A percentile compares a stretch with the other conserved stretches of the same genome.
phyloP scores from a whole-genome alignment of 2,888 invertebrate species.

The Eupithecia tripunctaria region DNA sequence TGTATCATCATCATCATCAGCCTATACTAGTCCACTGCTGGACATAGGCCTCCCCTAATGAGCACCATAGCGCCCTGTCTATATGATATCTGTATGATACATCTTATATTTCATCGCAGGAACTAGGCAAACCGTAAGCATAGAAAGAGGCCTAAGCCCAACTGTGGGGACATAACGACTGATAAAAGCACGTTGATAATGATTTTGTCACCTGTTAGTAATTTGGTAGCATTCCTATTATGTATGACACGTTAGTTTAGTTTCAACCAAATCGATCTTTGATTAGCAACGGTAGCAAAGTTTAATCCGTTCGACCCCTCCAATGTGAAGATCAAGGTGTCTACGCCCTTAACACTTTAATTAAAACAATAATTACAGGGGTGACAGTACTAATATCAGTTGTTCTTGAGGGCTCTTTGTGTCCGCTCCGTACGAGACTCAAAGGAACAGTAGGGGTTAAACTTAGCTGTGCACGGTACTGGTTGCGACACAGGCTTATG shows the following conservation, averaged over 20 bases:
- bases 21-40: too few species aligned
- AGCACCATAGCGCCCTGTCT: too few species aligned
- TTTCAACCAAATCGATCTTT: slow-evolving; percentile 18
- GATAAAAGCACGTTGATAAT: background rate
- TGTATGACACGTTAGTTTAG: background rate
- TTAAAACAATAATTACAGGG: slow-evolving; percentile 50
- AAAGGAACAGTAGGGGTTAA: slow-evolving; percentile 60
- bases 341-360: slow-evolving; percentile 46
- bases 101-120: too few species aligned
- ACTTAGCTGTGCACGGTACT: slow-evolving; percentile 31
- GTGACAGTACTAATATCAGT: slow-evolving; percentile 65
- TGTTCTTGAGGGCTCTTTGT: slow-evolving; percentile 70
- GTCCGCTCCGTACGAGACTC: slow-evolving; percentile 62
- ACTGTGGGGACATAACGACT: background rate
- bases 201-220: background rate
- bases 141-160: background rate
- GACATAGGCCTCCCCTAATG: too few species aligned
- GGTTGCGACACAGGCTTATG: slow-evolving; percentile 3
- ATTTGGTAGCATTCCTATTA: background rate
- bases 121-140: too few species aligned
- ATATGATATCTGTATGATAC: too few species aligned
- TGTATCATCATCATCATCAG: too few species aligned
- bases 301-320: slow-evolving; percentile 29
- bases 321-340: slow-evolving; percentile 34
- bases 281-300: slow-evolving; percentile 29